Base-by-base conservation (phyloP, 2,888 invertebrate species). In the Sturmia bella region DNA sequence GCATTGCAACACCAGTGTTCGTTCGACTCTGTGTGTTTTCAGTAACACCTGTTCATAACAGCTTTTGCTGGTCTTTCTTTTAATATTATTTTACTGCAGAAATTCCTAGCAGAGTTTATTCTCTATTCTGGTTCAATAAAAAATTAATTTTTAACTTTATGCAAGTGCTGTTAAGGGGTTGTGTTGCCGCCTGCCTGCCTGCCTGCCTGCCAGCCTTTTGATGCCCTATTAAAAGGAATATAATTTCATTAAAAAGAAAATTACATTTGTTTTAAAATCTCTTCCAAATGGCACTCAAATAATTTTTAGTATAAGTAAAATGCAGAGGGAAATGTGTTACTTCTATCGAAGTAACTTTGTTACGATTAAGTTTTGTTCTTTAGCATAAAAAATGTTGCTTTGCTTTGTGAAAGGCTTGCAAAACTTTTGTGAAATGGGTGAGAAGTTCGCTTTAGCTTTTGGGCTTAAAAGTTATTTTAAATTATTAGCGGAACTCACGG, bases 171-270 rank as follows among this genome's bases (percentile, higher is more conserved):
- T 37, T 66, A n/a, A n/a, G 41, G 13, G 37, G 7, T 39, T 50
- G 37, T 32, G 48, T 9, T 59, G 57, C 3, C 19, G 17, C 37
- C 9, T 57, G 39, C 5, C 12, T 12, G 56, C 27, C 27, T 27
- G 27, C 27, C 27, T 56, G 32, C 11, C 1, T 17, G 15, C 17
- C 32, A 9, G 57, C 39, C 13, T 43, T n/a, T 43, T 37, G 61
- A 21, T 61, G 61, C 13, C 15, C n/a, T 19, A 52, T 19, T n/a
- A 61, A 72, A 61, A 50, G 45, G 54, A 59, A 72, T 32, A 70
- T 70, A 75, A 80, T 64, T 80, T 80, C 64, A 80, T 80, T 80
- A 80, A 80, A 75, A 75, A 70, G 39, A 64, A 64, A 80, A 75
- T 80, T 75, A 52, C 74, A 64, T 75, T 80, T 52, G 9, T 3